phyloP scores from a whole-genome alignment of 2,888 invertebrate species.

The Hydropsyche betteni region DNA sequence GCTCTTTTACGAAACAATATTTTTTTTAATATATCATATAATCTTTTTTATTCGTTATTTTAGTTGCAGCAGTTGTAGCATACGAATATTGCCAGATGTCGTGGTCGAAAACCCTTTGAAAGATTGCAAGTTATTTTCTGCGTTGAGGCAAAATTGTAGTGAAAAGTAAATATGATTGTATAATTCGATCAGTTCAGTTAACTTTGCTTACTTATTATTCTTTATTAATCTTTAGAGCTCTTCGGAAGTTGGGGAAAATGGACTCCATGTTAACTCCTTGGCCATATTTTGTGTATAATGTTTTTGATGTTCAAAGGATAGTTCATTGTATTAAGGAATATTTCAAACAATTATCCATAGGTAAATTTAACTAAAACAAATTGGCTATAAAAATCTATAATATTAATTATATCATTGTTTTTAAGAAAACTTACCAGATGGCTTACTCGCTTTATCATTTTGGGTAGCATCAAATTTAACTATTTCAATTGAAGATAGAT shows the following conservation, averaged over 20 bases:
- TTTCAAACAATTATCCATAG: constrained; percentile 45
- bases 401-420: not conserved
- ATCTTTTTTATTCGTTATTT: constrained; percentile 5
- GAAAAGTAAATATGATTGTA: not conserved
- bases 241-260: constrained; percentile 52
- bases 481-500: constrained; percentile 59
- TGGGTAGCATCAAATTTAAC: constrained; percentile 64
- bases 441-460: constrained; percentile 62
- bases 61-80: constrained; percentile 47
- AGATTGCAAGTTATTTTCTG: constrained; percentile 52
- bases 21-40: not conserved
- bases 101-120: constrained; percentile 42
- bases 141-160: not conserved
- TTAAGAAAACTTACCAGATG: constrained; percentile 58
- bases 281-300: constrained; percentile 62
- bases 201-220: not conserved
- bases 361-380: constrained; percentile 35
- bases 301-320: constrained; percentile 56
- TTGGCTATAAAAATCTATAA: not conserved
- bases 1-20: not conserved
- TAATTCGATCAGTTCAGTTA: too few relatives aligned
- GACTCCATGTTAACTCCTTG: constrained; percentile 62
- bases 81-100: constrained; percentile 58
- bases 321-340: constrained; percentile 42
- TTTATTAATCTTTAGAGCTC: constrained; percentile 34